phyloP scores from a whole-genome alignment of 1,140 invertebrate genomes.

The Solen grandis region DNA sequence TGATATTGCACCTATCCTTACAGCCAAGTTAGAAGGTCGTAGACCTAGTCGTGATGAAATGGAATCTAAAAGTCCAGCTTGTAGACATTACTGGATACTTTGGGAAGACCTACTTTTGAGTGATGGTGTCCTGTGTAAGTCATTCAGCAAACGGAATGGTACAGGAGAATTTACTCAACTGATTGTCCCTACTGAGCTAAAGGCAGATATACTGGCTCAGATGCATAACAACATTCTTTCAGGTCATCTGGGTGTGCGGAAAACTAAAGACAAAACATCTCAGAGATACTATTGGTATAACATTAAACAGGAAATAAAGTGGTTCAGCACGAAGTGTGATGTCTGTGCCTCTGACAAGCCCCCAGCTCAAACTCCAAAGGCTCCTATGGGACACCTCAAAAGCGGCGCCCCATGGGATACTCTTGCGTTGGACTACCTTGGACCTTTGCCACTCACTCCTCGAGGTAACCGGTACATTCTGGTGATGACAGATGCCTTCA shows the following conservation, averaged over 20 bases:
- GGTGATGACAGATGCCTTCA: conserved; percentile 65
- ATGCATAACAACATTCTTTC: conserved; percentile 23
- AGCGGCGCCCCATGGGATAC: conserved; percentile 28
- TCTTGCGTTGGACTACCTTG: conserved; percentile 59
- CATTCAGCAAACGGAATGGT: neutral
- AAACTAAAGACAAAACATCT: conserved; percentile 26
- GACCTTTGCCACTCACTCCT: conserved; percentile 60
- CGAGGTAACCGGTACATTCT: conserved; percentile 68
- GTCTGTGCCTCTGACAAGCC: conserved; percentile 25
- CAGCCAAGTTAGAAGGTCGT: neutral
- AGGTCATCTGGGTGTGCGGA: conserved; percentile 8
- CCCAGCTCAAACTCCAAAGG: conserved; percentile 7
- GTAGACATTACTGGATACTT: too few relatives aligned
- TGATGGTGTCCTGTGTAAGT: neutral
- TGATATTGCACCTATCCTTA: neutral
- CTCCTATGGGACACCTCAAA: too few relatives aligned
- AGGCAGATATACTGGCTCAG: neutral
- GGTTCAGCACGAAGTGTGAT: conserved; percentile 3
- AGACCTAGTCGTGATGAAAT: conserved; percentile 4
- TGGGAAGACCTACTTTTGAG: neutral
- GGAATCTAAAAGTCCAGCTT: neutral
- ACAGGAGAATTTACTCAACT: neutral
- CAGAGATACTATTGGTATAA: too few relatives aligned
- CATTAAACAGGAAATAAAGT: conserved; percentile 17
- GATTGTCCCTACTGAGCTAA: neutral